Evolutionary conservation across 1,140 invertebrate species (phyloP).

Genomic region (Drosophila kepulauana): DNA sequence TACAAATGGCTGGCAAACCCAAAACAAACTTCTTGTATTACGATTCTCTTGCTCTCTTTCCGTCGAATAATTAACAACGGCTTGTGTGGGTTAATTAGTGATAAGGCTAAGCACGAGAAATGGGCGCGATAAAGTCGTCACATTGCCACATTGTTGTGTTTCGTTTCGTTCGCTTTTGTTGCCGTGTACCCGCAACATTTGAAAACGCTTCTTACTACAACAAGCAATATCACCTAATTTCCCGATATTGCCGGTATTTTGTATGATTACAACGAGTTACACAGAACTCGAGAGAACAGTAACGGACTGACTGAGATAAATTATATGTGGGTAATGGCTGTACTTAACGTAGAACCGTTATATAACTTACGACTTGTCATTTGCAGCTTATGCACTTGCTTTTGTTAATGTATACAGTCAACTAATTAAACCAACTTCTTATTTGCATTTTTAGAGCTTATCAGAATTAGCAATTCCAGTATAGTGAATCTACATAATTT

Average conservation of each 20-base stretch:
- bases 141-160: conserved; percentile 7
- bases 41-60: neutral
- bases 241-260: conserved; percentile 18
- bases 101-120: conserved; percentile 41
- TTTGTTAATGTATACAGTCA: conserved; percentile 3
- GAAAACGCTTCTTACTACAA: conserved; percentile 11
- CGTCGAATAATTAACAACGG: conserved; percentile 17
- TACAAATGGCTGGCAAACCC: conserved; percentile 31
- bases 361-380: conserved; percentile 3
- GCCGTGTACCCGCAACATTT: conserved; percentile 25
- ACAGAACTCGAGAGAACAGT: neutral
- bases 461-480: neutral
- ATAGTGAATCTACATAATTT: neutral
- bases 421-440: neutral
- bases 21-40: conserved; percentile 3
- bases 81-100: conserved; percentile 39
- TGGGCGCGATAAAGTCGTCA: conserved; percentile 33
- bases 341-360: neutral
- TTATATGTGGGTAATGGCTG: conserved; percentile 2
- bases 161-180: conserved; percentile 19
- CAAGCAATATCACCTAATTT: conserved; percentile 12
- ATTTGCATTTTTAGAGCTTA: neutral
- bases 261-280: conserved; percentile 2
- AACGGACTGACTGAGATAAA: conserved; percentile 10
- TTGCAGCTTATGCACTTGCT: conserved; percentile 1